A percentile compares a stretch with the other conserved stretches of the same genome.
phyloP scores from a whole-genome alignment of 2,113 vertebrate genomes.

The Nibea coibor region DNA sequence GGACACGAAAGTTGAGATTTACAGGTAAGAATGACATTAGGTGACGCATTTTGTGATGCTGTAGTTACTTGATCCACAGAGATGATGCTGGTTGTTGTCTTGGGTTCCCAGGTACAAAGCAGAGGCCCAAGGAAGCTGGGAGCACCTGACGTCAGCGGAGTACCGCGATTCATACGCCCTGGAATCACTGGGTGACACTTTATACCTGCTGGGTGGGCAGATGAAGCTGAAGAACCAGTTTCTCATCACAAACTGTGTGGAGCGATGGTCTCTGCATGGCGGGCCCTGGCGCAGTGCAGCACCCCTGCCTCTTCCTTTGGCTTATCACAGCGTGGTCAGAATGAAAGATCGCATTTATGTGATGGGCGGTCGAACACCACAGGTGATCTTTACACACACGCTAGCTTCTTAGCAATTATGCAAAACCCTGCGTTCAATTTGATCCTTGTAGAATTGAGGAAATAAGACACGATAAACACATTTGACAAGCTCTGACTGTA shows the following conservation, averaged over 20 bases:
- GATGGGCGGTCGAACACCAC: slow-evolving; percentile 94
- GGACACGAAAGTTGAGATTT: slow-evolving; percentile 90
- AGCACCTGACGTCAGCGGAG: slow-evolving; percentile 89
- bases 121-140: slow-evolving; percentile 92
- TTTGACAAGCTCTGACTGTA: neutral
- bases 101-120: slow-evolving; percentile 87
- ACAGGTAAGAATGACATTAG: slow-evolving; percentile 83
- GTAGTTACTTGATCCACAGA: neutral
- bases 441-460: neutral
- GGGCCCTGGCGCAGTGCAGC: slow-evolving; percentile 90
- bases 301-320: slow-evolving; percentile 90
- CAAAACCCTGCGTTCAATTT: neutral
- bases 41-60: neutral
- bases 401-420: neutral
- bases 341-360: slow-evolving; percentile 91
- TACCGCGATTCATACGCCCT: slow-evolving; percentile 93
- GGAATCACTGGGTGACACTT: slow-evolving; percentile 84
- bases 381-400: slow-evolving; percentile 81
- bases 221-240: slow-evolving; percentile 95
- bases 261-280: slow-evolving; percentile 89
- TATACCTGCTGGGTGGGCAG: slow-evolving; percentile 94
- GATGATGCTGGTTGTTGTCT: slow-evolving; percentile 14
- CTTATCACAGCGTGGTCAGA: slow-evolving; percentile 87
- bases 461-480: neutral
- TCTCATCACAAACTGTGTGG: slow-evolving; percentile 92